Conservation (phyloP, 2,797 vertebrate species). For the Syngnathus acus region DNA sequence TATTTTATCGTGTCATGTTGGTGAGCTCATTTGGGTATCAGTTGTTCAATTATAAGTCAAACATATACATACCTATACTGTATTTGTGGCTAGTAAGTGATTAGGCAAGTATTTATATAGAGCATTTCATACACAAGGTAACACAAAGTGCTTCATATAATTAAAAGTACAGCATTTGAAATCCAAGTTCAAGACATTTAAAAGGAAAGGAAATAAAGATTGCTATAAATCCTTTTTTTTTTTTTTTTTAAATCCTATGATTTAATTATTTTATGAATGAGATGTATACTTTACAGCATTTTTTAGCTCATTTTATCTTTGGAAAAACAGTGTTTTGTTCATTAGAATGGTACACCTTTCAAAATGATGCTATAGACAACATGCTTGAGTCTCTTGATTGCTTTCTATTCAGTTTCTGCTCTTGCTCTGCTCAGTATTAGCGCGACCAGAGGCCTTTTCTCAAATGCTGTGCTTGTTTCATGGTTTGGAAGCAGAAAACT, state of each 20-base stretch:
- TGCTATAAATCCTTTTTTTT: background rate
- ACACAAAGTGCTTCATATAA: no score
- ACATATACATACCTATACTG: background rate
- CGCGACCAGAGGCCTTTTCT: constrained; percentile 45
- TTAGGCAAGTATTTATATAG: background rate
- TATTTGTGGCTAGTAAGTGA: background rate
- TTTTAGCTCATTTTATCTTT: constrained; percentile 49
- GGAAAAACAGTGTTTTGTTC: constrained; percentile 50
- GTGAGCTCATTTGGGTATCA: background rate
- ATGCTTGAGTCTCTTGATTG: constrained; percentile 66
- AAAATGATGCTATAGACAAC: constrained; percentile 55
- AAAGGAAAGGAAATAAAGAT: background rate
- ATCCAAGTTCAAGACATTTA: no score
- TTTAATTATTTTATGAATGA: constrained; percentile 33
- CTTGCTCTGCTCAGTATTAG: constrained; percentile 56
- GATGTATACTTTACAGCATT: constrained; percentile 25
- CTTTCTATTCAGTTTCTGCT: constrained; percentile 60
- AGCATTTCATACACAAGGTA: no score
- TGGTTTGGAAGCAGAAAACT: constrained; percentile 71
- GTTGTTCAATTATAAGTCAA: background rate
- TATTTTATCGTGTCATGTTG: constrained; percentile 3
- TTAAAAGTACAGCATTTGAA: no score
- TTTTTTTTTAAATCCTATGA: background rate
- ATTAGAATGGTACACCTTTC: constrained; percentile 58
- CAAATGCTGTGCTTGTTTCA: constrained; percentile 64